Conservation (phyloP, 2,888 invertebrate genomes). For the Neelides folsomi region DNA sequence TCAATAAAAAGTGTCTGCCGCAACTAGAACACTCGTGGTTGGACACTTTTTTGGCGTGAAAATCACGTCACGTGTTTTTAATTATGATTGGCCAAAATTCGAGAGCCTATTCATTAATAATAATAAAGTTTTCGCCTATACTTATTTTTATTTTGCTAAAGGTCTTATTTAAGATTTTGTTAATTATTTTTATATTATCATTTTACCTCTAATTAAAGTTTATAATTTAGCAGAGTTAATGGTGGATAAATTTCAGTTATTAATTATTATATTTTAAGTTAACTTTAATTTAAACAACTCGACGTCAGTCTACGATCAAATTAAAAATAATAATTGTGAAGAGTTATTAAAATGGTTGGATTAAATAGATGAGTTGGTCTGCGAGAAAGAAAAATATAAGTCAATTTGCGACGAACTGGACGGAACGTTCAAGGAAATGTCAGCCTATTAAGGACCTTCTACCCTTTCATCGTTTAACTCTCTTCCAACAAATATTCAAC, state of each 20-base stretch:
- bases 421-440: constrained; percentile 87
- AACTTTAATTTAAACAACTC: too few species aligned
- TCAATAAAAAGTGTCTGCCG: too few species aligned
- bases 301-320: too few species aligned
- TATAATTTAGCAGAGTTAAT: too few species aligned
- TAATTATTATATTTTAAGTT: too few species aligned
- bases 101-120: neutral
- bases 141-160: constrained; percentile 7
- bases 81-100: too few species aligned
- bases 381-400: constrained; percentile 99
- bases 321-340: too few species aligned
- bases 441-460: constrained; percentile 44
- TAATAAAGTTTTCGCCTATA: neutral
- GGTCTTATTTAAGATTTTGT: neutral
- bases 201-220: too few species aligned
- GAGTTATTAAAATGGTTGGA: neutral
- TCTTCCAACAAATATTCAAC: neutral
- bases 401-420: constrained; percentile 99
- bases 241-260: too few species aligned
- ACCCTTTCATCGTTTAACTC: neutral
- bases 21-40: too few species aligned
- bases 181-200: neutral
- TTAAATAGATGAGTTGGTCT: constrained; percentile 73
- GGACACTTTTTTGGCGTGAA: too few species aligned
- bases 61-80: too few species aligned